Evolutionary conservation across 1,140 invertebrate species (phyloP).

Genomic region (Drosophila pseudoobscura): DNA sequence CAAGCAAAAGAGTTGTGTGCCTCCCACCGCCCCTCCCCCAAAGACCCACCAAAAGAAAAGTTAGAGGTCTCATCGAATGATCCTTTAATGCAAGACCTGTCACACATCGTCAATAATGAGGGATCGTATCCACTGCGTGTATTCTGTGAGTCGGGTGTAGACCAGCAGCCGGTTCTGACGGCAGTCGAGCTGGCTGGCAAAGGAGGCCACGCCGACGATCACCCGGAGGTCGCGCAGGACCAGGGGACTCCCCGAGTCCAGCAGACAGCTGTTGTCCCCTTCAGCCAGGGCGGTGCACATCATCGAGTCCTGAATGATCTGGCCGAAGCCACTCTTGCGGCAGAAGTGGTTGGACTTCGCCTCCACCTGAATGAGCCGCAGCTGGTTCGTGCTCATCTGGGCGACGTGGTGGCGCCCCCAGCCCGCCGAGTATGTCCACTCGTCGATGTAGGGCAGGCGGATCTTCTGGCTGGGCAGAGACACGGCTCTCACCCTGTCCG

Average conservation of each 20-base stretch:
- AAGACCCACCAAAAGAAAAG: slow-evolving; percentile 1
- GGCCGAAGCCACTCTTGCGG: slow-evolving; percentile 6
- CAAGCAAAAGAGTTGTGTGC: not conserved
- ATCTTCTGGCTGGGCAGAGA: slow-evolving; percentile 1
- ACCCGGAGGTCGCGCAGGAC: not conserved
- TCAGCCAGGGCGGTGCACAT: slow-evolving; percentile 16
- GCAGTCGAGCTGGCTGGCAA: slow-evolving; percentile 18
- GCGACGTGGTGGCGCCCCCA: slow-evolving; percentile 29
- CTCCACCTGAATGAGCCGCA: slow-evolving; percentile 19
- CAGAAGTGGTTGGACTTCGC: slow-evolving; percentile 6
- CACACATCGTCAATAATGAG: too few relatives aligned
- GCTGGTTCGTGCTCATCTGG: not conserved
- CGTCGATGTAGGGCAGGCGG: not conserved
- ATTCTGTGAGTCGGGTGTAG: slow-evolving; percentile 21
- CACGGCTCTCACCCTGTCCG: not conserved
- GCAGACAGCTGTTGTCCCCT: slow-evolving; percentile 17
- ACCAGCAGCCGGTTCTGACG: slow-evolving; percentile 8
- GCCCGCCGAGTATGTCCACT: slow-evolving; percentile 8
- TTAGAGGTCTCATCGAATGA: too few relatives aligned
- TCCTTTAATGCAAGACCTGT: too few relatives aligned
- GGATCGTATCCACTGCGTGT: slow-evolving; percentile 19
- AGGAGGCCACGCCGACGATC: slow-evolving; percentile 30
- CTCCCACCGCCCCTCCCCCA: not conserved
- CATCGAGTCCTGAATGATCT: slow-evolving; percentile 3
- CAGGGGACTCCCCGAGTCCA: slow-evolving; percentile 42